Conservation (phyloP, 2,797 vertebrate species). For the Merluccius polli region DNA sequence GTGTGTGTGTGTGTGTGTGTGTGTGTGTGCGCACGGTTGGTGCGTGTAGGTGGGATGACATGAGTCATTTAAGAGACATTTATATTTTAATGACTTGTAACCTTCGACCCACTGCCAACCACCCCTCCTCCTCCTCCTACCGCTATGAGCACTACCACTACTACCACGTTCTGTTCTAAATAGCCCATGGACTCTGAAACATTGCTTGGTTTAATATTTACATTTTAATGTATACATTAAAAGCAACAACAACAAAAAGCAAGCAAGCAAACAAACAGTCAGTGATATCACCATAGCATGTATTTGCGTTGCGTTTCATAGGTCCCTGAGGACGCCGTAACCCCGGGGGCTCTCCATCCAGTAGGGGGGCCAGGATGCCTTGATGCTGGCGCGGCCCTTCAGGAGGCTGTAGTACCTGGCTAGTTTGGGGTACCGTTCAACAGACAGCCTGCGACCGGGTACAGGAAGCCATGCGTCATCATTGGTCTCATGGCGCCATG, state of each 20-base stretch:
- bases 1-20: background rate
- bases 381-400: constrained; percentile 62
- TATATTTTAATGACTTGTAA: background rate
- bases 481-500: too few species aligned
- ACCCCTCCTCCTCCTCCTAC: too few species aligned
- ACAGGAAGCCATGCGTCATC: background rate
- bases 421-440: constrained; percentile 51
- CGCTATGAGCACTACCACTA: background rate
- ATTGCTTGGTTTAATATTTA: background rate
- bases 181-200: background rate
- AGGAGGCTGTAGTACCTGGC: constrained; percentile 52
- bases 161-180: background rate
- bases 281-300: background rate
- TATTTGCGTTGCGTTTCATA: constrained; percentile 40
- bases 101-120: background rate
- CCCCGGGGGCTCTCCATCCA: constrained; percentile 49
- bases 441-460: constrained; percentile 45
- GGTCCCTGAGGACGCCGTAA: constrained; percentile 48
- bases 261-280: background rate
- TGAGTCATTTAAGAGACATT: background rate
- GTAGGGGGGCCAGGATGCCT: constrained; percentile 52
- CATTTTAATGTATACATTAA: background rate
- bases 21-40: background rate
- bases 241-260: background rate
- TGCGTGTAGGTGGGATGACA: background rate